Evolutionary conservation across 1,140 invertebrate genomes (phyloP).

Genomic region (Drosophila melanogaster): DNA sequence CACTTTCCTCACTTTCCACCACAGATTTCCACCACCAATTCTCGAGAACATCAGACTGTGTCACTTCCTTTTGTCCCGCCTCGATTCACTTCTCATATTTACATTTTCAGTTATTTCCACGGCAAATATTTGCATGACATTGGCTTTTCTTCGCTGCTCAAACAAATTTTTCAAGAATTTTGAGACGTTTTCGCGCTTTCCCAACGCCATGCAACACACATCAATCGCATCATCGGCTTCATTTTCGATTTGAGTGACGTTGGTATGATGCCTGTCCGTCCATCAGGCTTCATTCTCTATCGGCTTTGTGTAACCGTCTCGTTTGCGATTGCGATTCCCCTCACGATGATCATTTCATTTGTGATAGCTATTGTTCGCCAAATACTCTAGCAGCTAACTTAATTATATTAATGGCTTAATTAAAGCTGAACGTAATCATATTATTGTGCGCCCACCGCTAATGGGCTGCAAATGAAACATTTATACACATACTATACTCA

Average conservation of each 20-base stretch:
- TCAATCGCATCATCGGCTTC: slow-evolving; percentile 41
- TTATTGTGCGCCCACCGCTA: neutral
- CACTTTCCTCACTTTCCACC: neutral
- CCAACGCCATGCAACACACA: neutral
- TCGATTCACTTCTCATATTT: slow-evolving; percentile 63
- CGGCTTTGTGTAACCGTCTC: slow-evolving; percentile 7
- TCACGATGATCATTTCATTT: neutral
- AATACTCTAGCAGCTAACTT: neutral
- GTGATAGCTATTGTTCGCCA: neutral
- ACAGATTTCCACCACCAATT: neutral
- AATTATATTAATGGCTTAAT: neutral
- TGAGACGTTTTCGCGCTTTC: neutral
- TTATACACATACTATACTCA: neutral
- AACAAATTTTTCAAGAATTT: slow-evolving; percentile 27
- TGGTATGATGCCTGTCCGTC: slow-evolving; percentile 9
- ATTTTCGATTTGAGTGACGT: slow-evolving; percentile 56
- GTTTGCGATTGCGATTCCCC: neutral
- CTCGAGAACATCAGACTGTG: slow-evolving; percentile 8
- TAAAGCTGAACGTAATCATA: neutral
- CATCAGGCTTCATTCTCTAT: neutral
- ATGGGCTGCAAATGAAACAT: neutral
- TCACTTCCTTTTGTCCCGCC: slow-evolving; percentile 13
- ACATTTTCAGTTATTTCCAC: slow-evolving; percentile 63
- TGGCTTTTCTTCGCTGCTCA: slow-evolving; percentile 12
- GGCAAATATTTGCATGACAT: slow-evolving; percentile 65